These are phyloP conservation scores for Parazoanthus darwini DNA, from an alignment of 92 coral and sea anemone species.

Conservation along the genomic window DNA sequence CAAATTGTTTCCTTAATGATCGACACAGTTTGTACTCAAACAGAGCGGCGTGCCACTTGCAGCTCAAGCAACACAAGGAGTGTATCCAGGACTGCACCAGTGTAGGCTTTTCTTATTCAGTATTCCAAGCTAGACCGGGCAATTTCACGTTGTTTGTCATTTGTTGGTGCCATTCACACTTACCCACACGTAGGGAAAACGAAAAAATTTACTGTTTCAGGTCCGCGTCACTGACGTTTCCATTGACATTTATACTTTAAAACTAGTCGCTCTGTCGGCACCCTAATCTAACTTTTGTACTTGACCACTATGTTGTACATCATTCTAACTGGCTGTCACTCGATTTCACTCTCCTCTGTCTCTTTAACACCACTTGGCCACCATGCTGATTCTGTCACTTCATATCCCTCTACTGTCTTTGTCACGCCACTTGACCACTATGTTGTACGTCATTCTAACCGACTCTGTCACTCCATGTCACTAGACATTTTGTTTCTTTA, in stretches of 20 bases:
- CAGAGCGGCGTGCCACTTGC: constrained; percentile 61
- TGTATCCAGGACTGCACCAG: constrained; percentile 90
- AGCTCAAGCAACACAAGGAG: constrained; percentile 78
- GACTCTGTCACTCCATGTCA: not conserved
- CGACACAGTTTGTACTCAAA: constrained; percentile 75
- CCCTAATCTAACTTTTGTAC: too few relatives aligned
- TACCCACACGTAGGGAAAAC: not conserved
- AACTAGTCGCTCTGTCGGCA: too few relatives aligned
- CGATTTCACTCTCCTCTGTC: not conserved
- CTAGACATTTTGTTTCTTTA: not conserved
- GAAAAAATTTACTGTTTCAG: too few relatives aligned
- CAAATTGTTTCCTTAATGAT: constrained; percentile 6
- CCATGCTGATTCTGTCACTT: not conserved
- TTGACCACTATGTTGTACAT: too few relatives aligned
- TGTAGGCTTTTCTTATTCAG: constrained; percentile 48
- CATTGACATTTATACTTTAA: too few relatives aligned
- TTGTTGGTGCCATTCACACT: not conserved
- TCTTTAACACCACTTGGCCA: not conserved
- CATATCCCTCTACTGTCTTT: not conserved
- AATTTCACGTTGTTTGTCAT: too few relatives aligned
- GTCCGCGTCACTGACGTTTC: too few relatives aligned
- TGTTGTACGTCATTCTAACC: not conserved
- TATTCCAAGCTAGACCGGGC: not conserved
- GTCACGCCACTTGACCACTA: not conserved
- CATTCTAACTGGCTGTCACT: too few relatives aligned